Evolutionary conservation across 2,113 vertebrate species (phyloP).

Genomic region (Calidris pugnax): DNA sequence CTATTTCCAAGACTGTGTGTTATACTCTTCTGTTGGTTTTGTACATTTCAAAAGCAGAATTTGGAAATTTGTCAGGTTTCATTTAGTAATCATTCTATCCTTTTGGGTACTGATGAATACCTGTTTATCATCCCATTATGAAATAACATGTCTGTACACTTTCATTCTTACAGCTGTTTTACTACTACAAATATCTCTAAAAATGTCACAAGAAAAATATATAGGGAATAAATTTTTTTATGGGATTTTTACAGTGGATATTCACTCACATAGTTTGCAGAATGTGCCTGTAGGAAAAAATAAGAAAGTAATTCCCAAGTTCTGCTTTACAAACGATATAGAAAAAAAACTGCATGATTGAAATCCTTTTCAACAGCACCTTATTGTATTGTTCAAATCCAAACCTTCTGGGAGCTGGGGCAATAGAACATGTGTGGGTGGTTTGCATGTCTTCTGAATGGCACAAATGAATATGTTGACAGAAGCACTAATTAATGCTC

Average conservation of each 20-base stretch:
- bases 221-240: background rate
- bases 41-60: background rate
- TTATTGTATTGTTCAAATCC: background rate
- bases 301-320: background rate
- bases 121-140: conserved; percentile 18
- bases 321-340: background rate
- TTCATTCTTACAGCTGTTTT: conserved; percentile 26
- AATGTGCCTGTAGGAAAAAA: background rate
- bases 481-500: conserved; percentile 19
- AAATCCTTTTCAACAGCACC: background rate
- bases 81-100: background rate
- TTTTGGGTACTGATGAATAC: background rate
- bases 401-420: background rate
- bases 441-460: background rate
- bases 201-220: conserved; percentile 11
- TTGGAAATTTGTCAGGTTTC: background rate
- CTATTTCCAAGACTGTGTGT: background rate
- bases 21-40: background rate
- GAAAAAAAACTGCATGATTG: background rate
- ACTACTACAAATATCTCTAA: background rate
- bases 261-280: background rate
- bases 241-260: background rate
- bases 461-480: background rate
- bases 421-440: background rate
- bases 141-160: conserved; percentile 5